Evolutionary conservation across 64 coral and sea anemone genomes (phyloP).

Genomic region (Catalaphyllia jardinei): DNA sequence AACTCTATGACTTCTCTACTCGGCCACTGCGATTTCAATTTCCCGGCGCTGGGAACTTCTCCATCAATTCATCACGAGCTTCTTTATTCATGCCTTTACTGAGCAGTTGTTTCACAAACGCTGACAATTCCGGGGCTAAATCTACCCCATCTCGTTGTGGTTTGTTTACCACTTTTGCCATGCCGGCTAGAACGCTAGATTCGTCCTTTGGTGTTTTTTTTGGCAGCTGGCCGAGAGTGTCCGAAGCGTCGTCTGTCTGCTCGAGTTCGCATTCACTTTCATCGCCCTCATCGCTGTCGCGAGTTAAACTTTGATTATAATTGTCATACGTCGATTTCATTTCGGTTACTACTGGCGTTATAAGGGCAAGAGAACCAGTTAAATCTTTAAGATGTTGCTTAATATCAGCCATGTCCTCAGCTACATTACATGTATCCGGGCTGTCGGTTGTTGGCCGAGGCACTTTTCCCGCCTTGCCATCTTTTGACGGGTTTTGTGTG

Average conservation of each 20-base stretch:
- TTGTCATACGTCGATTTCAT: constrained; percentile 43
- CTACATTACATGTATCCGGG: not conserved
- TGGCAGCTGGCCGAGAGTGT: not conserved
- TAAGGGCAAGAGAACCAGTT: not conserved
- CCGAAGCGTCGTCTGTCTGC: not conserved
- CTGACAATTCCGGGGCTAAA: constrained; percentile 21
- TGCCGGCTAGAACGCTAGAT: constrained; percentile 1
- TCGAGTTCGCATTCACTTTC: constrained; percentile 1
- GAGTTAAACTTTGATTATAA: constrained; percentile 24
- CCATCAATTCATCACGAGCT: constrained; percentile 28
- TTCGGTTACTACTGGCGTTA: constrained; percentile 38
- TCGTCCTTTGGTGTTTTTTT: constrained; percentile 7
- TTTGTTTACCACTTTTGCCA: constrained; percentile 54
- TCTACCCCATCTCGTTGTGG: constrained; percentile 30
- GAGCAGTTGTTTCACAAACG: constrained; percentile 23
- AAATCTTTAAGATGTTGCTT: not conserved
- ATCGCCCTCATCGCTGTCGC: not conserved
- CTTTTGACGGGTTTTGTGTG: not conserved
- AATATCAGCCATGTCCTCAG: not conserved
- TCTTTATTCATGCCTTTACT: constrained; percentile 50
- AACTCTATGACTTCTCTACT: too few species aligned
- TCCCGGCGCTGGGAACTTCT: constrained; percentile 33
- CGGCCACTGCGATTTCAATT: constrained; percentile 7
- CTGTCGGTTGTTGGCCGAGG: not conserved
- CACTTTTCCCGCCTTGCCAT: not conserved